Base-by-base conservation (phyloP, 2,113 vertebrate species). In the Xiphias gladius region DNA sequence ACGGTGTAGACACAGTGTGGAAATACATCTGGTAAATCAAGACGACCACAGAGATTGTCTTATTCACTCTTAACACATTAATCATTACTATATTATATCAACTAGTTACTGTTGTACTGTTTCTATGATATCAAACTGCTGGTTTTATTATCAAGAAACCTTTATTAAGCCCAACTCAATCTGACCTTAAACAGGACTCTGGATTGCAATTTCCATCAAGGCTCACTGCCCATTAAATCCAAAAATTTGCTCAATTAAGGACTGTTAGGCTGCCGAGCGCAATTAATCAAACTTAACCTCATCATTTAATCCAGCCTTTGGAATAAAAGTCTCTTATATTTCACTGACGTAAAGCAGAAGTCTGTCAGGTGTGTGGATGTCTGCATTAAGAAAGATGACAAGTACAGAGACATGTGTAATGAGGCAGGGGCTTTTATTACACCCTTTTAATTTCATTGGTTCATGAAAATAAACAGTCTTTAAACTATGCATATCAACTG, bases 231-330 rank as follows among this genome's bases (percentile, higher is more conserved):
- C 66, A 59, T 52, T 63, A 79, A 73, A 79, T 85, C n/a, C 35
- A 54, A 76, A 83, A 89, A 79, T 37, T 32, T 30, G 62, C 67
- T 75, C 41, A 83, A 86, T 82, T 73, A 79, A 41, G 16, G 57
- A 35, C 39, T 10, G 68, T 68, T 82, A 63, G 48, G 48, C 52
- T 78, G 72, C 75, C 2, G 5, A 69, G 80, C 52, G 62, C 39
- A 79, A 79, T 87, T 87, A 73, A 86, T 91, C 81, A 85, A 85
- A 83, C 16, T 66, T 82, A 75, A 77, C 48, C 64, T 46, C 37
- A 68, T 76, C 28, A 66, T 16, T 79, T 37, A 72, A 76, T 79
- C 32, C 11, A n/a, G 50, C 55, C 9, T 58, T 57, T 0, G 71
- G 54, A 81, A 50, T 35, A 64, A 70, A 69, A n/a, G n/a, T 62